Evolutionary conservation across 2,797 vertebrate genomes (phyloP).

Genomic region (Cirrhinus molitorella): DNA sequence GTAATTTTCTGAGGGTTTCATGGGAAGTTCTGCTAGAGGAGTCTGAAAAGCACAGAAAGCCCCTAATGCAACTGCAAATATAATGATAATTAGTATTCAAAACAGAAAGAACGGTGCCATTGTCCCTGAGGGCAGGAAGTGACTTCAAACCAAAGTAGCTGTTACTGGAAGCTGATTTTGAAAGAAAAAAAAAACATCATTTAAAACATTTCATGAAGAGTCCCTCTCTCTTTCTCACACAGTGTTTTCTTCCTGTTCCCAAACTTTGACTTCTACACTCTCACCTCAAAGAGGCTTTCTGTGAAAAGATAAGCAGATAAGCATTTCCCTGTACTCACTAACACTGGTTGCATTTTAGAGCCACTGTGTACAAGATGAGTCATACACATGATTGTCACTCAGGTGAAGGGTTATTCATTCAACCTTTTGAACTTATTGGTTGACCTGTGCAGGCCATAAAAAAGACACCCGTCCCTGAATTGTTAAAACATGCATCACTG

Average conservation of each 20-base stretch:
- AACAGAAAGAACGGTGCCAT: slow-evolving; percentile 69
- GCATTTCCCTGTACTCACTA: slow-evolving; percentile 58
- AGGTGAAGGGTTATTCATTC: slow-evolving; percentile 45
- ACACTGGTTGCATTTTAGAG: slow-evolving; percentile 45
- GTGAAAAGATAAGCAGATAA: slow-evolving; percentile 58
- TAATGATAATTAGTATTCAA: slow-evolving; percentile 67
- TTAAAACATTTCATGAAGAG: slow-evolving; percentile 54
- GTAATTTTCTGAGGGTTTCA: slow-evolving; percentile 58
- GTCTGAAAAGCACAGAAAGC: slow-evolving; percentile 66
- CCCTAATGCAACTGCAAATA: slow-evolving; percentile 65
- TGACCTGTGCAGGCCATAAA: not conserved
- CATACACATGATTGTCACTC: slow-evolving; percentile 58
- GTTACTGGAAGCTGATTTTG: slow-evolving; percentile 80
- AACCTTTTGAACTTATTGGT: not conserved
- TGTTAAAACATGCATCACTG: not conserved
- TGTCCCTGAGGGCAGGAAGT: slow-evolving; percentile 81
- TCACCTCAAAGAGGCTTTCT: slow-evolving; percentile 58
- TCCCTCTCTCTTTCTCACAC: slow-evolving; percentile 33
- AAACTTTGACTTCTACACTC: slow-evolving; percentile 67
- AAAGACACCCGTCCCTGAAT: not conserved
- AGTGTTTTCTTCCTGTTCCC: slow-evolving; percentile 62
- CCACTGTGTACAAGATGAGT: slow-evolving; percentile 67
- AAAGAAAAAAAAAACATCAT: slow-evolving; percentile 64
- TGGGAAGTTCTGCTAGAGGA: slow-evolving; percentile 58
- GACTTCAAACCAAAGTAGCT: slow-evolving; percentile 74